Evolutionary conservation across 2,888 invertebrate genomes (phyloP).

Genomic region (Thera britannica): DNA sequence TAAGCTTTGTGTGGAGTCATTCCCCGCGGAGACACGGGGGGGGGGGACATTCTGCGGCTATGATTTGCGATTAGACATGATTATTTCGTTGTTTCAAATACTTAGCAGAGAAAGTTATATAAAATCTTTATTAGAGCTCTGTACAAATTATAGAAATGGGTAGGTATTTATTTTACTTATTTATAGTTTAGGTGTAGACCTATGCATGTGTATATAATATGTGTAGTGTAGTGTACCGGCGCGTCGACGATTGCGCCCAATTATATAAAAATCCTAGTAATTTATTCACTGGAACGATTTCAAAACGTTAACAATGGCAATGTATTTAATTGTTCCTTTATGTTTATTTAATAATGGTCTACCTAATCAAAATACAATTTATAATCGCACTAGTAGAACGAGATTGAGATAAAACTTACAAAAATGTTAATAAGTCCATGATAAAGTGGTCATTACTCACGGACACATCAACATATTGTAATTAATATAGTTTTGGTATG

Average conservation of each 20-base stretch:
- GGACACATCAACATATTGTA: slow-evolving; percentile 40
- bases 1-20: slow-evolving; percentile 23
- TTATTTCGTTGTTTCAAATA: slow-evolving; percentile 22
- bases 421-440: slow-evolving; percentile 55
- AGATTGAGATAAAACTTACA: slow-evolving; percentile 50
- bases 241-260: no score
- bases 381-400: slow-evolving; percentile 24
- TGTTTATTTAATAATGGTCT: slow-evolving; percentile 23
- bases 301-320: slow-evolving; percentile 28
- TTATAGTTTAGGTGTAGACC: no score
- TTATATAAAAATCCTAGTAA: slow-evolving; percentile 5
- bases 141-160: not conserved
- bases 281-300: slow-evolving; percentile 31
- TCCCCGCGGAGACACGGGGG: slow-evolving; percentile 3
- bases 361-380: slow-evolving; percentile 37
- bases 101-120: slow-evolving; percentile 11
- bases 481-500: slow-evolving; percentile 38
- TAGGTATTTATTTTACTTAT: no score
- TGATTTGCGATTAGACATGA: slow-evolving; percentile 24
- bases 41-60: slow-evolving; percentile 31
- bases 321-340: slow-evolving; percentile 26
- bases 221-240: no score
- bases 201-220: no score
- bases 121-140: slow-evolving; percentile 18
- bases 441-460: slow-evolving; percentile 44